These are phyloP conservation scores for Parelbella ahira DNA, from an alignment of 2,888 invertebrate species.

Conservation along the genomic window DNA sequence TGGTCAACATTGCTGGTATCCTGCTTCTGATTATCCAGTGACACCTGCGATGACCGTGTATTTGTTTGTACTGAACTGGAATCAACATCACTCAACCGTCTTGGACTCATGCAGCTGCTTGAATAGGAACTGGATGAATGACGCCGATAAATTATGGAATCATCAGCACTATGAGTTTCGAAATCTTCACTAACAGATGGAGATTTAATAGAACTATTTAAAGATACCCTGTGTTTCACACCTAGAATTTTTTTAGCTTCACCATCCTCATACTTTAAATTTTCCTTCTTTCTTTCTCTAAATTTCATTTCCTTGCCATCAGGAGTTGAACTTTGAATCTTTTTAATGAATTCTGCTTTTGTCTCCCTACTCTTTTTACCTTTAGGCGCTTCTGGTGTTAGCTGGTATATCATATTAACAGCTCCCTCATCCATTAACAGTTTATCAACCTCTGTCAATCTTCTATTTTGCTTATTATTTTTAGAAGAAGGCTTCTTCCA, in stretches of 20 bases:
- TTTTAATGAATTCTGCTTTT: conserved; percentile 83
- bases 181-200: conserved; percentile 83
- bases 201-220: conserved; percentile 68
- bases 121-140: conserved; percentile 92
- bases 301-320: conserved; percentile 70
- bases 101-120: conserved; percentile 84
- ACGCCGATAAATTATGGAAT: conserved; percentile 89
- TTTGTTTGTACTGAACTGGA: conserved; percentile 30
- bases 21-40: conserved; percentile 32
- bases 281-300: conserved; percentile 74
- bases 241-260: conserved; percentile 58
- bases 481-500: conserved; percentile 73
- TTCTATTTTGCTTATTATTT: conserved; percentile 75
- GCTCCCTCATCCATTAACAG: conserved; percentile 92
- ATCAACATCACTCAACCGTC: conserved; percentile 80
- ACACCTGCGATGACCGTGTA: conserved; percentile 19
- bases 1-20: conserved; percentile 15
- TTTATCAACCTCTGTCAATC: conserved; percentile 86
- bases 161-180: conserved; percentile 84
- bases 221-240: conserved; percentile 58
- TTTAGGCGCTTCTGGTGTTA: conserved; percentile 81
- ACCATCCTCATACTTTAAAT: conserved; percentile 50
- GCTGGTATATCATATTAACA: conserved; percentile 90
- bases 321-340: conserved; percentile 75
- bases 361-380: conserved; percentile 74